A percentile compares a stretch with the other conserved stretches of the same genome.
These are phyloP conservation scores for Pandion haliaetus DNA, from an alignment of 2,113 vertebrate genomes.

Conservation along the genomic window DNA sequence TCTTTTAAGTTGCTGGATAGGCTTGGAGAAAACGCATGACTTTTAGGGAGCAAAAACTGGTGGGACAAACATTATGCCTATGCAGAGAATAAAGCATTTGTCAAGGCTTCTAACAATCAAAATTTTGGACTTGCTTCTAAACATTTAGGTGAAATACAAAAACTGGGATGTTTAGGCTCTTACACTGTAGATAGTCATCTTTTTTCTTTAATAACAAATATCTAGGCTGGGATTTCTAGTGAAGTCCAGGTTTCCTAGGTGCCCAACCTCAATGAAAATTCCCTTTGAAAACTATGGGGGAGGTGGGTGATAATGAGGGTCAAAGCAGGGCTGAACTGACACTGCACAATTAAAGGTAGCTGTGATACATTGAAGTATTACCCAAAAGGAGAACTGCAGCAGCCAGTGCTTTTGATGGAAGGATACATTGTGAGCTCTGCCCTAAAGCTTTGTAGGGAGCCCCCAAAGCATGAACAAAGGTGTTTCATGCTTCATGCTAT, in stretches of 20 bases:
- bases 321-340: neutral
- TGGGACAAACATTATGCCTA: neutral
- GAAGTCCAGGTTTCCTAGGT: neutral
- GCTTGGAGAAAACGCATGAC: neutral
- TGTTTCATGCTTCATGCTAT: neutral
- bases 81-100: neutral
- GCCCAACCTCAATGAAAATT: neutral
- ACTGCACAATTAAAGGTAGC: neutral
- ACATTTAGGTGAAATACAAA: fast-evolving
- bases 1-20: neutral
- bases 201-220: neutral
- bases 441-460: neutral
- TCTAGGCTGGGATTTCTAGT: neutral
- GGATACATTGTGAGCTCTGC: neutral
- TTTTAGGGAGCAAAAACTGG: neutral
- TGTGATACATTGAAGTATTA: neutral
- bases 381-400: neutral
- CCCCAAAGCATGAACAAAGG: neutral
- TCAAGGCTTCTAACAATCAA: neutral
- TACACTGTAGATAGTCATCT: neutral
- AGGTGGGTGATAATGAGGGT: neutral
- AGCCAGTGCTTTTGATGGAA: neutral
- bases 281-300: neutral
- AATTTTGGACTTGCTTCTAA: neutral
- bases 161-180: neutral